A percentile compares a stretch with the other conserved stretches of the same genome.
Conservation (phyloP, 2,888 invertebrate genomes). For the Ochropleura plecta region DNA sequence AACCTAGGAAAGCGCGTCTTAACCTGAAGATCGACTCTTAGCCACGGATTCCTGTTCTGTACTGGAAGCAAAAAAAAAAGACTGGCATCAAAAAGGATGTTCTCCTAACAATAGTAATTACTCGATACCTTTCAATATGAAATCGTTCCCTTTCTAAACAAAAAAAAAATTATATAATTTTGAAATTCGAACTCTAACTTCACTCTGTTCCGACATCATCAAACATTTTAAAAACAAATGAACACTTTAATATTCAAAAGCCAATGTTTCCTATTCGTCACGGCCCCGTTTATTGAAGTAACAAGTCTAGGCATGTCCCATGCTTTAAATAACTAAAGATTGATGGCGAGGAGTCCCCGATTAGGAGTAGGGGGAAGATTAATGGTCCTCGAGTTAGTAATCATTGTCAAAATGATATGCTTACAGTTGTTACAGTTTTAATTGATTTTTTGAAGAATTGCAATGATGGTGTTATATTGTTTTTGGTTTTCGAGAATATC, state of each 20-base stretch:
- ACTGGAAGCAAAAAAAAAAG: background rate
- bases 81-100: background rate
- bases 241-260: conserved; percentile 56
- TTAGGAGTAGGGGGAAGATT: conserved; percentile 84
- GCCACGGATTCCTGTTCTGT: no score
- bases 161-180: background rate
- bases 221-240: conserved; percentile 15
- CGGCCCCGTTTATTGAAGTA: conserved; percentile 69
- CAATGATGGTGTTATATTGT: background rate
- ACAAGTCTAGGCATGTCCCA: conserved; percentile 69
- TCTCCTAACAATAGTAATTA: background rate
- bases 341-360: conserved; percentile 80
- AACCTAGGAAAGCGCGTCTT: no score
- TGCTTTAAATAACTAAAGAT: conserved; percentile 79
- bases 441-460: conserved; percentile 43
- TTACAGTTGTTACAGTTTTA: conserved; percentile 53
- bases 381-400: conserved; percentile 70
- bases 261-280: conserved; percentile 67
- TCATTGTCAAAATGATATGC: conserved; percentile 69
- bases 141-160: background rate
- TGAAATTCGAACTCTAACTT: background rate
- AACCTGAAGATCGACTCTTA: no score
- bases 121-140: background rate
- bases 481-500: background rate
- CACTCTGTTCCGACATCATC: background rate